Conservation (phyloP, 2,888 invertebrate species). For the Eupithecia tripunctaria region DNA sequence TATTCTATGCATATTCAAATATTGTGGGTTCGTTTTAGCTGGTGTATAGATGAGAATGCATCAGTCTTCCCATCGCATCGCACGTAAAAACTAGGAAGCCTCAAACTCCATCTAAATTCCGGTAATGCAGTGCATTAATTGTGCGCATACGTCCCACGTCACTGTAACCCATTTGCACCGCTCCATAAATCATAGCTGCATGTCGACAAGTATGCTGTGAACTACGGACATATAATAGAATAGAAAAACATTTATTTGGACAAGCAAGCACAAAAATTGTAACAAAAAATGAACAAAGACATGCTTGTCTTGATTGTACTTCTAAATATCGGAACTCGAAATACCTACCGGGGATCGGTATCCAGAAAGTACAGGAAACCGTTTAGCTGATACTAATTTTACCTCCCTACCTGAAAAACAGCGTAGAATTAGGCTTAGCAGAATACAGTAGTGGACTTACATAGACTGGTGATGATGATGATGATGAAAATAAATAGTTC, state of each 20-base stretch:
- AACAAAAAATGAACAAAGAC: too few species aligned
- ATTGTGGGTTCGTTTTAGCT: neutral
- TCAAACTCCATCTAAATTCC: conserved; percentile 34
- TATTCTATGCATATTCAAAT: neutral
- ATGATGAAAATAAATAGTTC: too few species aligned
- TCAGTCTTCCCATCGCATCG: neutral
- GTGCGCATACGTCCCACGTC: conserved; percentile 63
- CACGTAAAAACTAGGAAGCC: conserved; percentile 14
- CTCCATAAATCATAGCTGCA: conserved; percentile 75
- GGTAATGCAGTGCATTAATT: conserved; percentile 70
- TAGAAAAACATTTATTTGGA: too few species aligned
- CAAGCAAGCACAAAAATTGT: too few species aligned
- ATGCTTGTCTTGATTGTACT: neutral
- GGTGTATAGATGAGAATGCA: neutral
- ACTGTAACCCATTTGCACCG: conserved; percentile 80
- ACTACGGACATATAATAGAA: conserved; percentile 43
- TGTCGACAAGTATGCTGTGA: conserved; percentile 45
- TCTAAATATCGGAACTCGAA: too few species aligned
- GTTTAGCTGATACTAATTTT: too few species aligned
- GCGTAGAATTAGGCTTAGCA: too few species aligned
- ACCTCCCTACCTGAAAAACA: too few species aligned
- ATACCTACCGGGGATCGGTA: too few species aligned
- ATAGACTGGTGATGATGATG: too few species aligned
- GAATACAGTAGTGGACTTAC: too few species aligned
- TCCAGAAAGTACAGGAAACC: too few species aligned